Base-by-base conservation (phyloP, 1,140 invertebrate species). In the Euwallacea similis region DNA sequence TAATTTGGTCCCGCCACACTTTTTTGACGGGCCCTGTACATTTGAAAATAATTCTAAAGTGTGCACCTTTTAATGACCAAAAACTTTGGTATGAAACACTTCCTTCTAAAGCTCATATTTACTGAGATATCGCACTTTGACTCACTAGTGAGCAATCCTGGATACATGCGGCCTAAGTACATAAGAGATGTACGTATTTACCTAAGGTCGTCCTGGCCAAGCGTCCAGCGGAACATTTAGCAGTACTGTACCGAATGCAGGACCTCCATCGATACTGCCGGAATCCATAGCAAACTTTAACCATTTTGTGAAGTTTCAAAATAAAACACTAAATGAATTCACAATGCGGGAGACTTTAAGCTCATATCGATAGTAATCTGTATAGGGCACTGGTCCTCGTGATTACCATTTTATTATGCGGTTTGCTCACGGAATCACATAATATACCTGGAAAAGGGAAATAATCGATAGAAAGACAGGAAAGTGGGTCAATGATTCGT, bases 121-220 rank as follows among this genome's bases (percentile, higher is more conserved):
- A 33, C 21, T 2, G 21, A 33, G 21, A 33, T 33, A 33, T 33
- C 21, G 21, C 21, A 33, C 21, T 33, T 33, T 33, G 21, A 33
- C 1, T 4, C 4, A 33, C 21, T 4, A 33, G 1, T 33, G 21
- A 33, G 21, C 21, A 33, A 33, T 4, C 21, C 21, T 33, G 21
- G 1, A 33, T 33, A 2, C 21, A 4, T 1, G 46, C 6, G 6
- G 9, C 46, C 46, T 50, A 50, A n/a, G n/a, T n/a, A n/a, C n/a
- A 11, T 50, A 2, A 13, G 6, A 50, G 0, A 2, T 50, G 2
- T 4, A 13, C 46, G 2, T 50, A 50, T 50, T 58, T 58, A 58
- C 55, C 55, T 58, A 58, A 58, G n/a, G 55, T 15, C 10, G 55
- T 15, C n/a, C 55, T 58, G 10, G 55, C 55, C 16, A 58, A 8